Evolutionary conservation across 2,113 vertebrate genomes (phyloP).

Genomic region (Catharus bicknelli): DNA sequence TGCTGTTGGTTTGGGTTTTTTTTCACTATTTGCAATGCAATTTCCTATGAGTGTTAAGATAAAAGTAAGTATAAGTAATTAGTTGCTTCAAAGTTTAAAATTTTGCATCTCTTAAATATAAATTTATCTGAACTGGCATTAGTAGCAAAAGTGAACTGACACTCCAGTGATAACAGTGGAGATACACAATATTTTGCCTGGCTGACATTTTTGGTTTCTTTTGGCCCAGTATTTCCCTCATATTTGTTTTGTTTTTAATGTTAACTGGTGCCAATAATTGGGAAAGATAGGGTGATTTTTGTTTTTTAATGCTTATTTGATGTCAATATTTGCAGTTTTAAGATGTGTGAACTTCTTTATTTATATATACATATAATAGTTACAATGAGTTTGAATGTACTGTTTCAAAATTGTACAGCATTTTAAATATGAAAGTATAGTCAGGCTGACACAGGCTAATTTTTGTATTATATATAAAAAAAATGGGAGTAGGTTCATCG

Average conservation of each 20-base stretch:
- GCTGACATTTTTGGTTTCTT: background rate
- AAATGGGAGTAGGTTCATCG: background rate
- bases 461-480: background rate
- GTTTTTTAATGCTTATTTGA: background rate
- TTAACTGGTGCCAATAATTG: background rate
- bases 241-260: background rate
- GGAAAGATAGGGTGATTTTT: background rate
- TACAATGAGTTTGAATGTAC: background rate
- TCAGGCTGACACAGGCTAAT: background rate
- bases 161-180: background rate
- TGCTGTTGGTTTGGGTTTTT: background rate
- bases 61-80: background rate
- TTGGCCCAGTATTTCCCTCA: background rate
- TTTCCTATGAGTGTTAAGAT: background rate
- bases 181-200: background rate
- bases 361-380: background rate
- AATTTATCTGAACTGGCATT: accelerated
- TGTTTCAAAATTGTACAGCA: background rate
- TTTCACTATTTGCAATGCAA: background rate
- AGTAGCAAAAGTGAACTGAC: background rate
- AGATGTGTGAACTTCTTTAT: background rate
- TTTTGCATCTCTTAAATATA: background rate
- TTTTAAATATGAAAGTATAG: background rate
- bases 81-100: background rate
- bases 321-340: background rate